Evolutionary conservation across 2,888 invertebrate species (phyloP).

Genomic region (Periphyllus acericola): DNA sequence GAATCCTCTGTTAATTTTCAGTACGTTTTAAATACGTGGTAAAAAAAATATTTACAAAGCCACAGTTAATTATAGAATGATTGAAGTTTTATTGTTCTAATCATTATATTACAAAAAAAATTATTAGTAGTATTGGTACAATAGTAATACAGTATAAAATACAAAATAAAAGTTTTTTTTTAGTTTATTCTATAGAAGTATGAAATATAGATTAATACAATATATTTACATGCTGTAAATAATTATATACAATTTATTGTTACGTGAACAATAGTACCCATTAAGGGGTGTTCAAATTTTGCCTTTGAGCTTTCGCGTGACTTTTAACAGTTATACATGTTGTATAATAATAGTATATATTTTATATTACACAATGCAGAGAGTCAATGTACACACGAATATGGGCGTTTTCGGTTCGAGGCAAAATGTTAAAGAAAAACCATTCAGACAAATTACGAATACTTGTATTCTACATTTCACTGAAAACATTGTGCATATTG

Average conservation of each 20-base stretch:
- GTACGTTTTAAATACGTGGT: no score
- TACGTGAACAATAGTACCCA: background rate
- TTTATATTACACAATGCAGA: background rate
- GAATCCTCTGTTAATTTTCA: no score
- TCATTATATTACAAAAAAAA: no score
- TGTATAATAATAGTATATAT: background rate
- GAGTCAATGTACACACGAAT: conserved; percentile 13
- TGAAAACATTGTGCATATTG: background rate
- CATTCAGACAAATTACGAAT: background rate
- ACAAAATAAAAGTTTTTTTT: no score
- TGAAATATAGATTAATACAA: background rate
- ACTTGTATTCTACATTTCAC: background rate
- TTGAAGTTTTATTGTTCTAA: no score
- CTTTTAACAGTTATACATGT: conserved; percentile 8
- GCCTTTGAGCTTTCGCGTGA: conserved; percentile 49
- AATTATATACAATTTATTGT: background rate
- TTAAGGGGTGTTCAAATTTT: background rate
- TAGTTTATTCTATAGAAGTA: background rate
- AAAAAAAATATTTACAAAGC: no score
- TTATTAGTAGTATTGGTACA: no score
- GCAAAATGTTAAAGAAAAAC: conserved; percentile 24
- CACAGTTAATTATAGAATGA: no score
- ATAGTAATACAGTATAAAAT: no score
- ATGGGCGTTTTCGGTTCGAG: conserved; percentile 34
- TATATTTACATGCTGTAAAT: no score